Conservation (phyloP, 35 echinoderm and acorn worm genomes). For the Lytechinus pictus region DNA sequence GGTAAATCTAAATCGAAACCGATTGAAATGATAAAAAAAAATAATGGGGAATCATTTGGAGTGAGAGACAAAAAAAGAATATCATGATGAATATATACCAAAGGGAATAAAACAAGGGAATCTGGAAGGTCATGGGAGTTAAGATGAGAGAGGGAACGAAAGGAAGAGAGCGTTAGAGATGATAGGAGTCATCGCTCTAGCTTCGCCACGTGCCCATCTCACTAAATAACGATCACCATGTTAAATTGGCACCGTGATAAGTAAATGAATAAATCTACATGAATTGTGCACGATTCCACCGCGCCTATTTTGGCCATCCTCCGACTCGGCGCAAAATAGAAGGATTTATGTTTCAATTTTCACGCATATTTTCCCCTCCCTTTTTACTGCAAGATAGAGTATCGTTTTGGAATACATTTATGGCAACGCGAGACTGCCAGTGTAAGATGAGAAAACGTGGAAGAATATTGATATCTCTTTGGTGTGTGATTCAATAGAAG, state of each 20-base stretch:
- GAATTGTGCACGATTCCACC: background rate
- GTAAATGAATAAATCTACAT: slow-evolving; percentile 56
- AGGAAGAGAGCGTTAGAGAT: background rate
- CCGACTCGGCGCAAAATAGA: slow-evolving; percentile 33
- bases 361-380: slow-evolving; percentile 13
- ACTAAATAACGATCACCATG: slow-evolving; percentile 53
- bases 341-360: slow-evolving; percentile 46
- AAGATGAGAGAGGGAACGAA: background rate
- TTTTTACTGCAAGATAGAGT: background rate
- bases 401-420: slow-evolving; percentile 12
- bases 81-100: background rate
- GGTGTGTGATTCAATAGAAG: slow-evolving; percentile 4
- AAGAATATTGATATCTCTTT: slow-evolving; percentile 21
- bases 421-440: background rate
- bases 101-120: background rate
- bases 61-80: background rate
- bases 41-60: background rate
- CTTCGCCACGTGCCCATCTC: background rate
- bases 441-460: slow-evolving; percentile 15
- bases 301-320: background rate
- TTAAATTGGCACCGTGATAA: slow-evolving; percentile 36
- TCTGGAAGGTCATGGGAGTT: background rate
- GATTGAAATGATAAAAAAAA: background rate
- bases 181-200: background rate
- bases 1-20: background rate